These are phyloP conservation scores for chimpanzee (Pan troglodytes) DNA, from an alignment of 2,113 vertebrate genomes.

Conservation along the genomic window NHGRI_mPanTro3-v2.1_pri NC_072415.2:69532001-69532500, in stretches of 20 bases:
- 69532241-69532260: neutral
- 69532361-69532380: neutral
- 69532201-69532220: neutral
- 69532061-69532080: conserved; percentile 38
- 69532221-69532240: neutral
- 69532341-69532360: neutral
- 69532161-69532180: fast-evolving
- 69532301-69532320: neutral
- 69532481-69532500: fast-evolving
- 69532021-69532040: neutral
- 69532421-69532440: neutral
- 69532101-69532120: neutral
- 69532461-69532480: too few relatives aligned
- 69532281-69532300: neutral
- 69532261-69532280: neutral
- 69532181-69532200: neutral
- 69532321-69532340: neutral
- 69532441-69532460: neutral
- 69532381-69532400: neutral
- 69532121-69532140: neutral
- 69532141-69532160: neutral
- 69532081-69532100: neutral
- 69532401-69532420: neutral
- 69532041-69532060: neutral
- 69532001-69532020: neutral